Base-by-base conservation (phyloP, 2,888 invertebrate species). In the Melanophora roralis region DNA sequence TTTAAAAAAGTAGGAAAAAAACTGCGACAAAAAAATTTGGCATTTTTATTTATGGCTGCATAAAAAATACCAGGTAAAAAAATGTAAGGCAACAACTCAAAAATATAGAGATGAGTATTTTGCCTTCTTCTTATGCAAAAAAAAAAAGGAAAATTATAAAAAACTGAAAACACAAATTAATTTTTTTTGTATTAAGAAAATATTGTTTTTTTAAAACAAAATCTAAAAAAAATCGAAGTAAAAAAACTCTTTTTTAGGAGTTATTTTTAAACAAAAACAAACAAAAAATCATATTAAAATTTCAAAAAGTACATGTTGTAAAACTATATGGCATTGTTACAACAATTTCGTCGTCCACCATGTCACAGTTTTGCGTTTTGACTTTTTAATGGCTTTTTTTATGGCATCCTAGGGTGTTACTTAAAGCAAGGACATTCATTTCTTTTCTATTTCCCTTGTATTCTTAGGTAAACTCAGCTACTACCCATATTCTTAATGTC, bases 311-410 rank as follows among this genome's bases (percentile, higher is more conserved):
- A n/a, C n/a, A n/a, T n/a, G n/a, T n/a, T n/a, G n/a, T n/a, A n/a
- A n/a, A n/a, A n/a, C n/a, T n/a, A n/a, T n/a, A 11, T 0, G 2
- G n/a, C 34, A 36, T 19, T 4, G 23, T 8, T n/a, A 16, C 8
- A 40, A 11, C 16, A n/a, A n/a, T 34, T 8, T 32, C 38, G 45
- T 14, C 16, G 3, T 27, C 6, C 6, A 27, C 12, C 51, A 14
- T 23, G 34, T 43, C 43, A 57, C 57, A 65, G 12, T 68, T 73
- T 68, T 80, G 80, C 68, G 76, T 80, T 80, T 77, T 80, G 80
- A 80, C 80, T 80, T 77, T 80, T 73, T 76, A 80, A 77, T 77
- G 76, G 73, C 27, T 73, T 49, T 76, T 68, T 73, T 68, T 80
- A 59, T 64, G 62, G 36, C 53, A 47, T 51, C 72, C 36, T 55